Conservation (phyloP, 2,888 invertebrate species). For the Holacanthella duospinosa region DNA sequence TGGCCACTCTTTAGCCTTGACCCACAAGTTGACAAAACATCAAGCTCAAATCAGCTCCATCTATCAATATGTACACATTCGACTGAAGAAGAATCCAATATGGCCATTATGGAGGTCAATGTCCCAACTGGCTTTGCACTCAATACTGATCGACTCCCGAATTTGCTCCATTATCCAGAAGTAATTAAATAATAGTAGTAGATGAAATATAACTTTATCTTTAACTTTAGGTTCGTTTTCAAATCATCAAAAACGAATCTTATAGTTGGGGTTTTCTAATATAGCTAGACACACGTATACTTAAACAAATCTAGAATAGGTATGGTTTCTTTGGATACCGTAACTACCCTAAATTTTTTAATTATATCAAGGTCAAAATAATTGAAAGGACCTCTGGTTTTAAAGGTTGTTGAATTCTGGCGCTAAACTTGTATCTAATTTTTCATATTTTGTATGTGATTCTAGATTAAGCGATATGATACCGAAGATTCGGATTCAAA, state of each 20-base stretch:
- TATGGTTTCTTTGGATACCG: too few species aligned
- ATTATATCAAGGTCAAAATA: too few species aligned
- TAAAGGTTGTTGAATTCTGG: background rate
- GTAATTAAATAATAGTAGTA: constrained; percentile 17
- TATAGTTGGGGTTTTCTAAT: too few species aligned
- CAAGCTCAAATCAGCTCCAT: constrained; percentile 62
- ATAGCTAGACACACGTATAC: too few species aligned
- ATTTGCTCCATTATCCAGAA: constrained; percentile 33
- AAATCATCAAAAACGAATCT: background rate
- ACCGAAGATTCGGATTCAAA: constrained; percentile 31
- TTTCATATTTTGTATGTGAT: constrained; percentile 8
- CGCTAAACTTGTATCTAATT: background rate
- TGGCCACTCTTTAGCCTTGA: constrained; percentile 78
- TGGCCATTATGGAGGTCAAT: constrained; percentile 80
- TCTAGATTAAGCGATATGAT: constrained; percentile 34
- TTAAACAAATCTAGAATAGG: too few species aligned
- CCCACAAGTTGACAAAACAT: constrained; percentile 71
- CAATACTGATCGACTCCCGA: constrained; percentile 48
- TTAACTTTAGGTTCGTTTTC: background rate
- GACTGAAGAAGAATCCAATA: constrained; percentile 56
- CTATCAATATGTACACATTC: constrained; percentile 59
- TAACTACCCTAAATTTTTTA: too few species aligned
- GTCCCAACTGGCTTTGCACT: constrained; percentile 85
- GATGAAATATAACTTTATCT: too few species aligned
- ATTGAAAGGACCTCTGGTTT: too few species aligned